A percentile compares a stretch with the other conserved stretches of the same genome.
Conservation (phyloP, 2,797 vertebrate genomes). For the Falco naumanni region DNA sequence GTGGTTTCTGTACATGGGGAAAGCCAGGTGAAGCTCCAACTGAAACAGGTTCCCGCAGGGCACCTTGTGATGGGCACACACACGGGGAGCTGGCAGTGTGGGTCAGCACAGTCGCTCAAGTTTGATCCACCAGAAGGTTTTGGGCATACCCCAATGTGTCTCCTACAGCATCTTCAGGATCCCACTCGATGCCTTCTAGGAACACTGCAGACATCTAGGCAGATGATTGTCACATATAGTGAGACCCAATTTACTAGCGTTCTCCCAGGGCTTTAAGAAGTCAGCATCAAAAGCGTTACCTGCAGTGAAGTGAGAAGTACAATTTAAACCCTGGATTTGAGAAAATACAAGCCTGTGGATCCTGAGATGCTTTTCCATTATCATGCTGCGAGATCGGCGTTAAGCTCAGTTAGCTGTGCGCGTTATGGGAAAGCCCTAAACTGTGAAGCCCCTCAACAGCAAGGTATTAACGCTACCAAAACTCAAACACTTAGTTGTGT, state of each 20-base stretch:
- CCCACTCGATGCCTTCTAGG: not conserved
- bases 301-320: not conserved
- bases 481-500: not conserved
- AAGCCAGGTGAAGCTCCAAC: not conserved
- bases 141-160: not conserved
- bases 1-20: rapidly evolving
- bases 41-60: not conserved
- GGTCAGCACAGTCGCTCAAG: rapidly evolving
- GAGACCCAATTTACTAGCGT: not conserved
- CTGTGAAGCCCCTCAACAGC: not conserved
- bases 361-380: not conserved
- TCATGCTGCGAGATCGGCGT: rapidly evolving
- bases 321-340: not conserved
- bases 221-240: rapidly evolving
- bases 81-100: rapidly evolving
- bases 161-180: not conserved
- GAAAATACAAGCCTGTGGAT: not conserved
- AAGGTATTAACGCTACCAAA: not conserved
- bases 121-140: not conserved
- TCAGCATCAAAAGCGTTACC: not conserved
- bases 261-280: not conserved
- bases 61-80: not conserved
- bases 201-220: not conserved
- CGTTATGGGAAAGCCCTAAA: not conserved
- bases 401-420: not conserved